These are phyloP conservation scores for Clarias laeviceps DNA, from an alignment of 2,797 vertebrate genomes.

Conservation along the genomic window DNA sequence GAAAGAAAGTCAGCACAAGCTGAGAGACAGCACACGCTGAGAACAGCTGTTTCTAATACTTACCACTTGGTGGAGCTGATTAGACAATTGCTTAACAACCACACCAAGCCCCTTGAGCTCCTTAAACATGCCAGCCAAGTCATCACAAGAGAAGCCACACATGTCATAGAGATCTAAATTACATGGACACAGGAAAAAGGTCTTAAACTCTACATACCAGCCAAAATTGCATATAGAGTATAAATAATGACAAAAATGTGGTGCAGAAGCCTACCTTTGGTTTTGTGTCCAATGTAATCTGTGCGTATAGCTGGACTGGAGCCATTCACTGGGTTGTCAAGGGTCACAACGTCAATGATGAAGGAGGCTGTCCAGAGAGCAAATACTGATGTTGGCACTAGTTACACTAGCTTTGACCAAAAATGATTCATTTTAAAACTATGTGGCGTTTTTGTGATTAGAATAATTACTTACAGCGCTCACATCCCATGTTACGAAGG, in stretches of 20 bases:
- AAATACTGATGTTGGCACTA: constrained; percentile 12
- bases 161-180: constrained; percentile 82
- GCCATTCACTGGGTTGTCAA: constrained; percentile 90
- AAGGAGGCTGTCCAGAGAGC: constrained; percentile 66
- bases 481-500: constrained; percentile 94
- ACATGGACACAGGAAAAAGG: constrained; percentile 17
- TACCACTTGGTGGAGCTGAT: constrained; percentile 89
- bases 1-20: not conserved
- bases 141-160: constrained; percentile 95
- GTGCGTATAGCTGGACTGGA: constrained; percentile 94
- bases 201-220: constrained; percentile 40
- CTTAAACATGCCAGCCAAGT: constrained; percentile 88
- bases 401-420: not conserved
- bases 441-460: not conserved
- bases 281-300: constrained; percentile 91
- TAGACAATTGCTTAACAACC: constrained; percentile 86
- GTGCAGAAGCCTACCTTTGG: constrained; percentile 77
- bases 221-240: not conserved
- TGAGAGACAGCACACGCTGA: constrained; percentile 53
- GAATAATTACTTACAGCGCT: constrained; percentile 81
- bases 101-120: constrained; percentile 89
- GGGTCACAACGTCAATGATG: constrained; percentile 83
- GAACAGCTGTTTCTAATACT: constrained; percentile 63
- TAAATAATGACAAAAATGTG: constrained; percentile 3
- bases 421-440: constrained; percentile 27